These are phyloP conservation scores for Drosophila putrida DNA, from an alignment of 2,888 invertebrate species.

Conservation along the genomic window DNA sequence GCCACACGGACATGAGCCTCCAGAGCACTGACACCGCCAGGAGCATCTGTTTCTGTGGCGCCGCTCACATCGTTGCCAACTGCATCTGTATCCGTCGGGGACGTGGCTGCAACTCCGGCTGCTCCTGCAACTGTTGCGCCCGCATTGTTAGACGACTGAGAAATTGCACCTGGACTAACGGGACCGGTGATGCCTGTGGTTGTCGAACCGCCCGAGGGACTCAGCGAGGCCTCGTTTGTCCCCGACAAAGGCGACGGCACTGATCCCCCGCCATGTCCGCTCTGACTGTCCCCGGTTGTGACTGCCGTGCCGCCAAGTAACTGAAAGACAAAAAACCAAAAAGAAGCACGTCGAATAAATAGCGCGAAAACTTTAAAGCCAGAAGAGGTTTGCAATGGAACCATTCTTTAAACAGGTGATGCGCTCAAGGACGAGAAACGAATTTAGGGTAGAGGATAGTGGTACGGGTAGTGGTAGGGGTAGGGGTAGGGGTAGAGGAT, in stretches of 20 bases:
- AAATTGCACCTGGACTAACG: constrained; percentile 85
- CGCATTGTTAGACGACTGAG: constrained; percentile 85
- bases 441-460: background rate
- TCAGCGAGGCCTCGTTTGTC: constrained; percentile 90
- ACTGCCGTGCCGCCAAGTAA: constrained; percentile 71
- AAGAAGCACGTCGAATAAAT: constrained; percentile 41
- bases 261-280: constrained; percentile 70
- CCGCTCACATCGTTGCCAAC: constrained; percentile 51
- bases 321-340: constrained; percentile 49
- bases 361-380: constrained; percentile 35
- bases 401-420: constrained; percentile 63
- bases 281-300: constrained; percentile 68
- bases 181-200: constrained; percentile 84
- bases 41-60: constrained; percentile 59
- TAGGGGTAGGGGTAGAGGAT: background rate
- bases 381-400: constrained; percentile 47
- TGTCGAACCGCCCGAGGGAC: constrained; percentile 88
- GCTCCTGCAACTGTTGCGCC: constrained; percentile 41
- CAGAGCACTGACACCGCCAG: constrained; percentile 41
- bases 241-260: constrained; percentile 92
- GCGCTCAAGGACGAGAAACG: constrained; percentile 53
- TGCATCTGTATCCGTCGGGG: constrained; percentile 59
- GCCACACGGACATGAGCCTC: constrained; percentile 55
- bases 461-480: constrained; percentile 8
- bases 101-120: constrained; percentile 41